Percentiles rank a stretch among this genome's conserved stretches.
Conservation (phyloP, 2,113 vertebrate species). For the Alexandromys fortis region DNA sequence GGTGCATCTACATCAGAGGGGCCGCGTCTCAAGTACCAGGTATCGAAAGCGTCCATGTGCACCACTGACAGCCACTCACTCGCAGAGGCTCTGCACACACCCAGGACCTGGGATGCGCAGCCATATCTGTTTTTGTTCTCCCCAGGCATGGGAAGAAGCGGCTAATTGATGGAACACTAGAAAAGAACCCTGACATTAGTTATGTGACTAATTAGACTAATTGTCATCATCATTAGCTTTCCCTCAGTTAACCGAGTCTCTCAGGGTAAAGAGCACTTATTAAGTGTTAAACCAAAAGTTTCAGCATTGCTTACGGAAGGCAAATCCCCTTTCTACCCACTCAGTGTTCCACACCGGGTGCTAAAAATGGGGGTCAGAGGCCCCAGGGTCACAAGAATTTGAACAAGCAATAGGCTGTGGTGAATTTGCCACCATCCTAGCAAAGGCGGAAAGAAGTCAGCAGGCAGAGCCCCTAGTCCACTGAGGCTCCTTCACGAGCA, state of each 20-base stretch:
- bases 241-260: neutral
- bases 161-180: neutral
- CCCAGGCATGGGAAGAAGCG: accelerated
- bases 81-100: accelerated
- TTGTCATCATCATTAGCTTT: neutral
- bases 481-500: neutral
- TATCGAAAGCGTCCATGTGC: accelerated
- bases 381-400: neutral
- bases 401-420: neutral
- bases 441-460: neutral
- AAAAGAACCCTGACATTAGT: neutral
- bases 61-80: accelerated
- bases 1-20: neutral
- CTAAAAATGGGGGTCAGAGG: neutral
- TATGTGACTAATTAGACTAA: neutral
- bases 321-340: no score
- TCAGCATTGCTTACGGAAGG: neutral
- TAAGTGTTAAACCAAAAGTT: neutral
- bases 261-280: neutral
- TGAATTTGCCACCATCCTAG: neutral
- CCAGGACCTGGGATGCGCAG: neutral
- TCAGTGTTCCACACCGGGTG: accelerated
- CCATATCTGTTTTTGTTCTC: neutral
- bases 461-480: neutral
- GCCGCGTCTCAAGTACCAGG: neutral